phyloP scores from a whole-genome alignment of 2,888 invertebrate species.

The Rosalia funebris region DNA sequence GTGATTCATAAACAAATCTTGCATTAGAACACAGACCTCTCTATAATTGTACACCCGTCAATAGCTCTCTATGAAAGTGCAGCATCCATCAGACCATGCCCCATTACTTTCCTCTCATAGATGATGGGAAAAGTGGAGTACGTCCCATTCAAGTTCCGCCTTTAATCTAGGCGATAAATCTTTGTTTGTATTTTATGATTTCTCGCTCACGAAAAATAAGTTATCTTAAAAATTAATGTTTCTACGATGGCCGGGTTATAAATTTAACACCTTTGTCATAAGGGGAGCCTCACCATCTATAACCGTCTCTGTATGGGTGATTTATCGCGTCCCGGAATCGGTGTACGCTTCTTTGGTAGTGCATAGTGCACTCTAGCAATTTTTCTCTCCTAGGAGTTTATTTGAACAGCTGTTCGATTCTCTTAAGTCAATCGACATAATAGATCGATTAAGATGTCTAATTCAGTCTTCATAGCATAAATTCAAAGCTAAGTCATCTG shows the following conservation, averaged over 20 bases:
- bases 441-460: too few species aligned
- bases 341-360: not conserved
- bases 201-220: constrained; percentile 21
- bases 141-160: constrained; percentile 17
- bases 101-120: not conserved
- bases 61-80: constrained; percentile 2
- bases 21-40: too few species aligned
- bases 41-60: not conserved
- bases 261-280: constrained; percentile 32
- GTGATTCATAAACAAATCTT: too few species aligned
- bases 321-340: constrained; percentile 16
- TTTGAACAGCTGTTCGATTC: too few species aligned
- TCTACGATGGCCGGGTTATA: constrained; percentile 15
- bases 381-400: too few species aligned
- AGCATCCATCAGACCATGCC: constrained; percentile 4
- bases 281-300: constrained; percentile 26
- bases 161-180: constrained; percentile 26
- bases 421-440: too few species aligned
- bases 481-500: too few species aligned
- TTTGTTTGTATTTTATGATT: constrained; percentile 28
- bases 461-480: too few species aligned
- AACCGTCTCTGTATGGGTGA: constrained; percentile 26
- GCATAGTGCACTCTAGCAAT: too few species aligned
- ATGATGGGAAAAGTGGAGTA: not conserved
- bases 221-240: constrained; percentile 31